Base-by-base conservation (phyloP, 2,888 invertebrate genomes). In the Oscheius sp. region DNA sequence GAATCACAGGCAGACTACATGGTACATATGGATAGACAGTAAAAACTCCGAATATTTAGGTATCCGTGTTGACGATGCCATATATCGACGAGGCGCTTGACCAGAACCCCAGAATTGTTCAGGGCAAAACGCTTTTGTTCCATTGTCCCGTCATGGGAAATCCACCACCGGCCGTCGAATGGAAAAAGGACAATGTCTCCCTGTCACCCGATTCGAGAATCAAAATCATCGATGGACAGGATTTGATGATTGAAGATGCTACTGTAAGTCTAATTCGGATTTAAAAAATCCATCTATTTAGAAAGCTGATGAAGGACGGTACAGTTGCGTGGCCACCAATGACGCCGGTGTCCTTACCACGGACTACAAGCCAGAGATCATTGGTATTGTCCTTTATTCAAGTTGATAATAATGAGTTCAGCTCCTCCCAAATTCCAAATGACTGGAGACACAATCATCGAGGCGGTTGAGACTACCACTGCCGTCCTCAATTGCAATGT, bases 291-390 rank as follows among this genome's bases (percentile, higher is more conserved):
- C 12, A 21, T 5, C 2, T 46, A 55, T 68, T 63, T 18, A 91
- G 81, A 81, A 90, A 43, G 90, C 90, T 0, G 92, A 92, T 85
- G 90, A 91, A 43, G 93, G 92, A 0, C 89, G 91, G n/a, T 93
- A 92, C 84, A 90, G 89, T 1, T 93, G 93, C 83, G 79, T 89
- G 12, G 92, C 91, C 1, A 88, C 84, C 45, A 93, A 92, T 82
- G 88, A 89, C 53, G 91, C 91, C 82, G 92, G 92, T 0, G 89
- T 89, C 27, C 88, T 89, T 55, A 86, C 89, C 18, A 91, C 91
- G 68, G 89, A 90, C 45, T 92, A 92, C 76, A 88, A 89, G 41
- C 83, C 93, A 0, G 90, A 91, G 69, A 91, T 93, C 0, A 89
- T 92, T 76, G 92, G 93, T 92, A 86, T 85, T 49, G 2, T 35